Conservation (phyloP, 2,797 vertebrate genomes). For the Clamator glandarius region DNA sequence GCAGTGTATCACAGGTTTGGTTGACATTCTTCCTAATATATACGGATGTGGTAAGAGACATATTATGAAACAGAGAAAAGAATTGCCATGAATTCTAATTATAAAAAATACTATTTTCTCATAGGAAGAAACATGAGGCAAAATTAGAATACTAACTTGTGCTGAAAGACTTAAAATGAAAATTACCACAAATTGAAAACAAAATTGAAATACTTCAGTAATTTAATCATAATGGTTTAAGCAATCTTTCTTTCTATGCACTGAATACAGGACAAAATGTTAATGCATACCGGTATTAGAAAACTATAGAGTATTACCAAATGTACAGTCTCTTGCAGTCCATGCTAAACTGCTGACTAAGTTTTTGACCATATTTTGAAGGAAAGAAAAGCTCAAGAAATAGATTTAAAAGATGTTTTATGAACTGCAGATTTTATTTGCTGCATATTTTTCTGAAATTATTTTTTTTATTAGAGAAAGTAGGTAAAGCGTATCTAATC, state of each 20-base stretch:
- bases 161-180: not conserved
- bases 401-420: not conserved
- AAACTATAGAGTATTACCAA: not conserved
- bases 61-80: not conserved
- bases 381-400: not conserved
- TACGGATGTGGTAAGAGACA: rapidly evolving
- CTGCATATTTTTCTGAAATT: not conserved
- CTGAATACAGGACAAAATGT: not conserved
- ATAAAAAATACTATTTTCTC: not conserved
- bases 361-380: not conserved
- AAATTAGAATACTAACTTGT: not conserved
- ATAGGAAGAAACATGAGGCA: not conserved
- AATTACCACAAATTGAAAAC: not conserved
- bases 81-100: not conserved
- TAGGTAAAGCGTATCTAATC: not conserved
- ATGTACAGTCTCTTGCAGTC: not conserved
- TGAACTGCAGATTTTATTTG: not conserved
- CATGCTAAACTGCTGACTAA: not conserved
- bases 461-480: not conserved
- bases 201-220: not conserved
- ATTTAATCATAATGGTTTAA: not conserved
- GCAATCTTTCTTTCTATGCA: not conserved
- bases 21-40: not conserved
- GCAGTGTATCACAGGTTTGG: not conserved
- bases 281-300: not conserved